These are phyloP conservation scores for Drosophila nikananu DNA, from an alignment of 1,140 invertebrate genomes.

Conservation along the genomic window DNA sequence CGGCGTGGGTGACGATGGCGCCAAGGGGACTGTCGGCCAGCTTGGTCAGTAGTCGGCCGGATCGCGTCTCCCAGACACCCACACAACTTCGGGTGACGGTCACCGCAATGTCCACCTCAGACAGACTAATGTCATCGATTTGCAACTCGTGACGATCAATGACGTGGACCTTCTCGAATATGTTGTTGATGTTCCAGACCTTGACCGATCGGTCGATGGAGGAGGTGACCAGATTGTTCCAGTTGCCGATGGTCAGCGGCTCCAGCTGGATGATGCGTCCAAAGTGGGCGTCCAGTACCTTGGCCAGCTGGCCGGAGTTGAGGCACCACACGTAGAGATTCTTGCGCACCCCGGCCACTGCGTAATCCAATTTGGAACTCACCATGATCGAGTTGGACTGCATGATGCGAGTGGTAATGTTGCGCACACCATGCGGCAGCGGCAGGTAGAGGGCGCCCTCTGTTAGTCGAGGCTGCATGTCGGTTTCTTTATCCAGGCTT, in stretches of 20 bases:
- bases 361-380: slow-evolving; percentile 95
- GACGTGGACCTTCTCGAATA: slow-evolving; percentile 98
- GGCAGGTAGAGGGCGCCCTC: slow-evolving; percentile 89
- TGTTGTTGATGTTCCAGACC: slow-evolving; percentile 99
- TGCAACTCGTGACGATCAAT: slow-evolving; percentile 98
- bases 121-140: slow-evolving; percentile 95
- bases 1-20: slow-evolving; percentile 97
- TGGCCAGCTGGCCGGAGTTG: slow-evolving; percentile 91
- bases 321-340: slow-evolving; percentile 98
- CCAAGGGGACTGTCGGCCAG: slow-evolving; percentile 96
- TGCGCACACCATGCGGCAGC: slow-evolving; percentile 95
- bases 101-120: slow-evolving; percentile 91
- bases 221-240: slow-evolving; percentile 98
- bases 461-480: slow-evolving; percentile 61
- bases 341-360: slow-evolving; percentile 98
- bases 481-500: slow-evolving; percentile 50
- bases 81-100: slow-evolving; percentile 97
- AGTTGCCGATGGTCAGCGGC: slow-evolving; percentile 93
- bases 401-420: slow-evolving; percentile 96
- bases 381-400: slow-evolving; percentile 96
- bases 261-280: slow-evolving; percentile 97
- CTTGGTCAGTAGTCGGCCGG: slow-evolving; percentile 93
- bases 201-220: slow-evolving; percentile 99
- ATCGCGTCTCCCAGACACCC: slow-evolving; percentile 97
- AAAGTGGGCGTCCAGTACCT: slow-evolving; percentile 98